A percentile compares a stretch with the other conserved stretches of the same genome.
Conservation (phyloP, 2,113 vertebrate genomes). For the Protobothrops mucrosquamatus region DNA sequence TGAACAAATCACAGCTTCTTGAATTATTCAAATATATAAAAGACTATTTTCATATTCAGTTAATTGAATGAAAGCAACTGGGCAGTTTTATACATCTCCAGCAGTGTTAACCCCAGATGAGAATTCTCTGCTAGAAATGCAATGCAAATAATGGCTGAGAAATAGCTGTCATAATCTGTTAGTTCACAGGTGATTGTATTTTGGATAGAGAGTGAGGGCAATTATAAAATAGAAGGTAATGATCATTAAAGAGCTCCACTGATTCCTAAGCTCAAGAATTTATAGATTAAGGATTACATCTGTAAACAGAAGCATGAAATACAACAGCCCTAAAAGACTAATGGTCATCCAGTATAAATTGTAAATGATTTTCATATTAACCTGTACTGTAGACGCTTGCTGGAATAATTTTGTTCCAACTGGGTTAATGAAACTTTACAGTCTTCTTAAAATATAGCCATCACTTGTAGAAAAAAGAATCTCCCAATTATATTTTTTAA, state of each 20-base stretch:
- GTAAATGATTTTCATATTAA: constrained; percentile 8
- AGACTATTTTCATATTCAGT: not conserved
- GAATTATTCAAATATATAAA: not conserved
- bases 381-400: not conserved
- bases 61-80: constrained; percentile 5
- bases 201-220: not conserved
- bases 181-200: constrained; percentile 19
- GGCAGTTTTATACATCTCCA: constrained; percentile 1
- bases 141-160: constrained; percentile 13
- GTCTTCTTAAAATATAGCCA: not conserved
- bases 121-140: constrained; percentile 16
- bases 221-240: not conserved
- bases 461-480: not conserved
- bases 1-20: not conserved
- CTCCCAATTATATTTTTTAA: not conserved
- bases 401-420: not conserved
- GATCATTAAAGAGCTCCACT: constrained; percentile 2
- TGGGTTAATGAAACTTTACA: not conserved
- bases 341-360: not conserved
- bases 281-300: not conserved
- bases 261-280: constrained; percentile 12
- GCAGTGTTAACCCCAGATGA: not conserved
- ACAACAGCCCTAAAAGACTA: not conserved
- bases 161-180: not conserved
- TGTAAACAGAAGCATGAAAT: not conserved